phyloP scores from a whole-genome alignment of 2,888 invertebrate species.

The Drosophila peninsularis region DNA sequence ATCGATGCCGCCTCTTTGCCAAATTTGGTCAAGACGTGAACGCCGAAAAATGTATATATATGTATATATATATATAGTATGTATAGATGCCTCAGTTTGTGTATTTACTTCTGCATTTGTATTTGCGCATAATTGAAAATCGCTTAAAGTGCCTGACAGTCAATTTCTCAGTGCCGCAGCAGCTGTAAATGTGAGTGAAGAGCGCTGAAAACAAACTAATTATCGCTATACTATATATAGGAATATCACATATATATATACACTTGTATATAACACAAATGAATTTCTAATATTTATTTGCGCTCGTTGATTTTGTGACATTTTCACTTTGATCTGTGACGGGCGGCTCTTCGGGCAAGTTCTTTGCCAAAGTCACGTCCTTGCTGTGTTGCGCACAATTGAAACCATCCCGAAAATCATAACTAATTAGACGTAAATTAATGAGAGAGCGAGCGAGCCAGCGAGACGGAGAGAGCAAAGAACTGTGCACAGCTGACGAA shows the following conservation, averaged over 20 bases:
- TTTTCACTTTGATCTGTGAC: conserved; percentile 69
- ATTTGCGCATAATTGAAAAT: conserved; percentile 54
- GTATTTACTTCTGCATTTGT: conserved; percentile 20
- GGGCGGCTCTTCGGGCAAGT: conserved; percentile 58
- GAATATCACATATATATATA: neutral
- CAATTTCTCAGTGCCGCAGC: conserved; percentile 61
- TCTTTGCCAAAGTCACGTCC: conserved; percentile 81
- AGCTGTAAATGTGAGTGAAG: conserved; percentile 50
- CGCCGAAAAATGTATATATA: conserved; percentile 4
- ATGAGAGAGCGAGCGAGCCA: conserved; percentile 35
- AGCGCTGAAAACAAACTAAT: conserved; percentile 41
- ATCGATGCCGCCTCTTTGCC: conserved; percentile 34
- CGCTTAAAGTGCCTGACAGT: conserved; percentile 64
- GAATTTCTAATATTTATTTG: conserved; percentile 60
- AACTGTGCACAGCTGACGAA: conserved; percentile 59
- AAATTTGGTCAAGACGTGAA: conserved; percentile 65
- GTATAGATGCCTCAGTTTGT: neutral
- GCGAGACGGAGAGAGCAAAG: conserved; percentile 24
- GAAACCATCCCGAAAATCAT: conserved; percentile 58
- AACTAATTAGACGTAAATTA: conserved; percentile 78
- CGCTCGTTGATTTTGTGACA: conserved; percentile 53
- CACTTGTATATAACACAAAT: conserved; percentile 22
- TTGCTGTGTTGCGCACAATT: conserved; percentile 51
- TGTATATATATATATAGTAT: neutral
- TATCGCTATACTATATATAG: conserved; percentile 21